Percentiles rank a stretch among this genome's conserved stretches.
Conservation (phyloP, 92 coral and sea anemone species). For the Micromussa lordhowensis region DNA sequence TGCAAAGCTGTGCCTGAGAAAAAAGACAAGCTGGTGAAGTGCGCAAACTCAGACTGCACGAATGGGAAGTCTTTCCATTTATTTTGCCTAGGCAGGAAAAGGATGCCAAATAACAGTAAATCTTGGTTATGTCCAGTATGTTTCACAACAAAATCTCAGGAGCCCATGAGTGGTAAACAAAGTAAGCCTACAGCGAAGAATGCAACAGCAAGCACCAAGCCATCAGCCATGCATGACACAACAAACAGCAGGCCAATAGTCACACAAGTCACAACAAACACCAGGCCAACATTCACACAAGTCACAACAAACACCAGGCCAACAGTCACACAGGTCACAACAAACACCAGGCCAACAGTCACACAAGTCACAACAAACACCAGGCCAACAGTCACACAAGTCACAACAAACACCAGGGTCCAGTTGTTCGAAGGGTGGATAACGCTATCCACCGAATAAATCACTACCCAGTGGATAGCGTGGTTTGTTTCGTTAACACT, state of each 20-base stretch:
- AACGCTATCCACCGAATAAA: too few relatives aligned
- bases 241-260: constrained; percentile 5
- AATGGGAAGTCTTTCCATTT: constrained; percentile 82
- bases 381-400: constrained; percentile 10
- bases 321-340: constrained; percentile 21
- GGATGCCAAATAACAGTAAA: constrained; percentile 77
- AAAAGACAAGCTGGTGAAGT: constrained; percentile 75
- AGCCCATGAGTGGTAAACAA: constrained; percentile 9
- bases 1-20: constrained; percentile 51
- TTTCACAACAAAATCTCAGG: not conserved
- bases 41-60: constrained; percentile 58
- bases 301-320: constrained; percentile 27
- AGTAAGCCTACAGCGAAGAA: constrained; percentile 5
- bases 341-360: constrained; percentile 13
- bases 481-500: too few relatives aligned
- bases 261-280: not conserved
- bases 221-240: constrained; percentile 12
- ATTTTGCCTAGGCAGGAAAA: constrained; percentile 65
- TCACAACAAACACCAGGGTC: not conserved
- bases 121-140: constrained; percentile 64
- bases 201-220: constrained; percentile 19
- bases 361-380: not conserved
- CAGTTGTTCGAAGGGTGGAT: too few relatives aligned
- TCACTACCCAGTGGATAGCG: too few relatives aligned
- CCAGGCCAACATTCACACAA: constrained; percentile 16